These are phyloP conservation scores for Marasmarcha lunaedactyla DNA, from an alignment of 2,888 invertebrate species.

Conservation along the genomic window DNA sequence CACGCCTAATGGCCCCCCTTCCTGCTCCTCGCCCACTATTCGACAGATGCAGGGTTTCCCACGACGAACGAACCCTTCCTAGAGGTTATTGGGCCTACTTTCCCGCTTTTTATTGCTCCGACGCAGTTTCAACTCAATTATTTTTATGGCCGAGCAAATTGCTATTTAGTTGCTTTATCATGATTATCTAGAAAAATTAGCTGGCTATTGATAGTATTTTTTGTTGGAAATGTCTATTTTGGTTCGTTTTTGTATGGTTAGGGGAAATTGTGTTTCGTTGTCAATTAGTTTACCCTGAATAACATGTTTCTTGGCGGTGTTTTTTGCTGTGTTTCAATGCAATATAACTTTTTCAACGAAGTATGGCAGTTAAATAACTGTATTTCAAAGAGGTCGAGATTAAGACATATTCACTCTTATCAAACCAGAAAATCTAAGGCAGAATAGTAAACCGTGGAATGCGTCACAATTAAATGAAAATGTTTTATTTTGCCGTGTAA, in stretches of 20 bases:
- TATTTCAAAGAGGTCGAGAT: too few relatives aligned
- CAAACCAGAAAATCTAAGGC: too few relatives aligned
- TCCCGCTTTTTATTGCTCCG: slow-evolving; percentile 67
- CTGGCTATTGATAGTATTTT: slow-evolving; percentile 52
- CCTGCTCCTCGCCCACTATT: slow-evolving; percentile 48
- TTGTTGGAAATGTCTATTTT: slow-evolving; percentile 22
- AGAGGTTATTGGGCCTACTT: slow-evolving; percentile 66
- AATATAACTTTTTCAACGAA: too few relatives aligned
- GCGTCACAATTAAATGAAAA: too few relatives aligned
- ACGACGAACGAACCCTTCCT: slow-evolving; percentile 52
- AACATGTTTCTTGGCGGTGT: too few relatives aligned
- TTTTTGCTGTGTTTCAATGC: too few relatives aligned
- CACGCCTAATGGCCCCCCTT: slow-evolving; percentile 29
- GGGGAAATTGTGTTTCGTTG: too few relatives aligned
- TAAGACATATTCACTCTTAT: too few relatives aligned
- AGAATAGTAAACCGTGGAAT: too few relatives aligned
- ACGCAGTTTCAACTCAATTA: slow-evolving; percentile 70
- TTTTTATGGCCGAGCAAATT: slow-evolving; percentile 67
- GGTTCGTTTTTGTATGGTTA: slow-evolving; percentile 11
- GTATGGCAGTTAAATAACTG: too few relatives aligned
- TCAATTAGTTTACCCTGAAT: too few relatives aligned
- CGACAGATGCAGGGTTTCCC: slow-evolving; percentile 53
- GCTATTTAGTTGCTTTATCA: slow-evolving; percentile 69
- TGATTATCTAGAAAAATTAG: slow-evolving; percentile 64
- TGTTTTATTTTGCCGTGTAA: too few relatives aligned